These are phyloP conservation scores for Ptychadena robeensis DNA, from an alignment of 2,797 vertebrate genomes.

Conservation along the genomic window DNA sequence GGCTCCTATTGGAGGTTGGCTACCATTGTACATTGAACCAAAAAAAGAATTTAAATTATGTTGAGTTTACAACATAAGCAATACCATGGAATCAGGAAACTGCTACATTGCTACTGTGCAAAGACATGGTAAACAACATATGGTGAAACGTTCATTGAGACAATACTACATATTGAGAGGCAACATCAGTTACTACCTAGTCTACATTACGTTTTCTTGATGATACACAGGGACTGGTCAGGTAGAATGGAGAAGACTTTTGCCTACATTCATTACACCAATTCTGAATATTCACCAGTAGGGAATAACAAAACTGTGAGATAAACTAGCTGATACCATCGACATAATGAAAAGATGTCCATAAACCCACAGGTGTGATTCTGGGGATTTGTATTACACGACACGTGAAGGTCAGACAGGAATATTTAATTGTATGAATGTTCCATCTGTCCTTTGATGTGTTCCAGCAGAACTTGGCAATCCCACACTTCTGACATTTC, in stretches of 20 bases:
- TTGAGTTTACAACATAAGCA: not conserved
- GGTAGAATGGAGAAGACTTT: not conserved
- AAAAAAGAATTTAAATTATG: not conserved
- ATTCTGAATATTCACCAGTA: not conserved
- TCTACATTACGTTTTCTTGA: not conserved
- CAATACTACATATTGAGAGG: not conserved
- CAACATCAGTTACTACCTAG: not conserved
- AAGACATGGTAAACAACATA: not conserved
- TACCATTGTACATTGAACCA: not conserved
- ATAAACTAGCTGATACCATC: conserved; percentile 1
- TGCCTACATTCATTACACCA: not conserved
- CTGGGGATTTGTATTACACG: not conserved
- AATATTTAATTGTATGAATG: not conserved
- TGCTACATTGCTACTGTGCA: not conserved
- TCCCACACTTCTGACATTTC: not conserved
- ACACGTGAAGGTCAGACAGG: not conserved
- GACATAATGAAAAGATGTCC: not conserved
- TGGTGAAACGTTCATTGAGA: not conserved
- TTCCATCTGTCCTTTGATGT: conserved; percentile 17
- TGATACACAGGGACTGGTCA: too few species aligned
- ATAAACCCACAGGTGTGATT: not conserved
- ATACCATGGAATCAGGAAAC: not conserved
- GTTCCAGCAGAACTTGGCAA: conserved; percentile 24
- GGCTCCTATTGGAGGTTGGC: not conserved
- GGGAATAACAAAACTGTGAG: conserved; percentile 4